These are phyloP conservation scores for Cryptoblepharus egeriae DNA, from an alignment of 2,797 vertebrate genomes.

Conservation along the genomic window DNA sequence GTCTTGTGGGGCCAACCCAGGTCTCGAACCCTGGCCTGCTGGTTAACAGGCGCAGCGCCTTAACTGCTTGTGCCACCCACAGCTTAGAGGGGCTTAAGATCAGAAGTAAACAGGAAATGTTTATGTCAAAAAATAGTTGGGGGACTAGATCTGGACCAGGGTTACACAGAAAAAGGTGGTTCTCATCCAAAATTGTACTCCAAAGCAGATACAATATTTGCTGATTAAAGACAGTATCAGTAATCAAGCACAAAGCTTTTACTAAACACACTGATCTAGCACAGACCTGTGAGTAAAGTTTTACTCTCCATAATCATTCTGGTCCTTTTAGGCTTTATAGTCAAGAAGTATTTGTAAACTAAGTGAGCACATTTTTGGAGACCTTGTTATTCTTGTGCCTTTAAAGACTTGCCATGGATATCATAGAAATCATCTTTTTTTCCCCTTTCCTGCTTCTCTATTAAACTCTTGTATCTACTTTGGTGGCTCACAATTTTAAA, in stretches of 20 bases:
- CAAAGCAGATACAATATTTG: too few species aligned
- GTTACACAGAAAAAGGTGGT: too few species aligned
- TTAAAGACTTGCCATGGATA: background rate
- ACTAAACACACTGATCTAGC: background rate
- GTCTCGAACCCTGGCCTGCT: too few species aligned
- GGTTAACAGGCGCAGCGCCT: too few species aligned
- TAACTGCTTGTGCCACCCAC: too few species aligned
- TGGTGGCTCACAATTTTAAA: background rate
- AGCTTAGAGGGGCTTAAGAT: too few species aligned
- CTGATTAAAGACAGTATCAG: background rate
- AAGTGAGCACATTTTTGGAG: background rate
- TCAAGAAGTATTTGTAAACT: background rate
- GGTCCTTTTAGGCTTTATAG: background rate
- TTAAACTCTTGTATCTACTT: background rate
- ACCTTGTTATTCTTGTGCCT: background rate
- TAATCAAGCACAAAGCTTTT: background rate
- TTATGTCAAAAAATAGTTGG: too few species aligned
- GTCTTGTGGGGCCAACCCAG: too few species aligned
- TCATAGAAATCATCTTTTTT: background rate
- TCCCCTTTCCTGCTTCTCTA: background rate
- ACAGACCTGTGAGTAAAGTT: background rate
- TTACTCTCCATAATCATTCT: background rate
- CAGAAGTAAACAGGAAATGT: too few species aligned
- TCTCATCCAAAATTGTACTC: too few species aligned
- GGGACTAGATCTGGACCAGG: too few species aligned